Conservation (phyloP, 2,888 invertebrate species). For the Drosophila robusta region DNA sequence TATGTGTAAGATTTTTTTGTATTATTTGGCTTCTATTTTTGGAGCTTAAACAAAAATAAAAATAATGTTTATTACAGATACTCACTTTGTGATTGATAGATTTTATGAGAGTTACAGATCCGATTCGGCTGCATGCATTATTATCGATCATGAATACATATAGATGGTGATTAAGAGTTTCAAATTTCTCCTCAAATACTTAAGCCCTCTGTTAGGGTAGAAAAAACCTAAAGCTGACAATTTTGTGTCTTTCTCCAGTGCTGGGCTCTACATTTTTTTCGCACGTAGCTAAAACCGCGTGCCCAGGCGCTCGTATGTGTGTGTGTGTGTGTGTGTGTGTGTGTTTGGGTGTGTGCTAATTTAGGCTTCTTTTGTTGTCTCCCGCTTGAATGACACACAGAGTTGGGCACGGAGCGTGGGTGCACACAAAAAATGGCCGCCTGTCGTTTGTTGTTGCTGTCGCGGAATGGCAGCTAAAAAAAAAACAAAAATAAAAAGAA, state of each 20-base stretch:
- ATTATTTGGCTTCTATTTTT: too few relatives aligned
- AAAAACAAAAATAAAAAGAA: constrained; percentile 12
- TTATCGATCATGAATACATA: neutral
- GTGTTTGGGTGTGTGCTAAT: constrained; percentile 63
- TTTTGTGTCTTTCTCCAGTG: constrained; percentile 27
- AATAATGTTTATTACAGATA: too few relatives aligned
- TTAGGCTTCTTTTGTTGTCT: constrained; percentile 67
- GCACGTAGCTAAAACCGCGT: constrained; percentile 53
- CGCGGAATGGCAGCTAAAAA: constrained; percentile 40
- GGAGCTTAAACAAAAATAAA: too few relatives aligned
- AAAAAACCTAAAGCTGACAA: constrained; percentile 46
- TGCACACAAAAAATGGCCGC: constrained; percentile 49
- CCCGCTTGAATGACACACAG: constrained; percentile 51
- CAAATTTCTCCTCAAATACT: neutral
- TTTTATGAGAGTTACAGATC: neutral
- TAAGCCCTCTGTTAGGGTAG: constrained; percentile 4
- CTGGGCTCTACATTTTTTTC: constrained; percentile 39
- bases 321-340: constrained; percentile 24
- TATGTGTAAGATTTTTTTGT: too few relatives aligned
- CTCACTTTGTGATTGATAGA: too few relatives aligned
- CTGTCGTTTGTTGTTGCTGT: constrained; percentile 54
- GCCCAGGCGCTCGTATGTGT: constrained; percentile 2
- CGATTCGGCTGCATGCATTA: too few relatives aligned
- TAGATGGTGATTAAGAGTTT: neutral
- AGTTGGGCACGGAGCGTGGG: constrained; percentile 27